Evolutionary conservation across 2,113 vertebrate species (phyloP).

Genomic region (Cryptomyrus ogoouensis): DNA sequence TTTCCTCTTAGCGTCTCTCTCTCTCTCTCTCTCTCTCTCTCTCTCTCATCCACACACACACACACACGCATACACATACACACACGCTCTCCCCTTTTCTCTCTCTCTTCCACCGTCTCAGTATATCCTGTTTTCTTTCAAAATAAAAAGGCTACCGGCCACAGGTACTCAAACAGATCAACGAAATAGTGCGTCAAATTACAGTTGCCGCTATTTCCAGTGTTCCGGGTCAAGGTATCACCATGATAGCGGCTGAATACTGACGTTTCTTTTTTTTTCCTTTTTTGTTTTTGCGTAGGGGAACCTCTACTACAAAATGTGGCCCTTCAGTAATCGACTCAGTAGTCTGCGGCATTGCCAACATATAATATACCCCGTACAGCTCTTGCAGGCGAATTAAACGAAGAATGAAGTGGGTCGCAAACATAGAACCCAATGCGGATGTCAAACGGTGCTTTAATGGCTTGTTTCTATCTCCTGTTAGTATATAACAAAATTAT

Average conservation of each 20-base stretch:
- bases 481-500: neutral
- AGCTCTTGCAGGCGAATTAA: neutral
- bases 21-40: neutral
- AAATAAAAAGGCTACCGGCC: constrained; percentile 4
- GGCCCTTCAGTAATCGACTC: neutral
- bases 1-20: neutral
- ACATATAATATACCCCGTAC: neutral
- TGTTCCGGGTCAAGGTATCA: constrained; percentile 7
- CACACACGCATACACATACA: neutral
- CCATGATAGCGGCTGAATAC: neutral
- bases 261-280: neutral
- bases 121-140: neutral
- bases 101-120: neutral
- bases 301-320: neutral
- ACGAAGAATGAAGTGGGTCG: neutral
- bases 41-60: neutral
- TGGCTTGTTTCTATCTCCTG: neutral
- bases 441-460: neutral
- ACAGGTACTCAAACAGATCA: constrained; percentile 18
- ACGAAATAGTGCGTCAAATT: constrained; percentile 20
- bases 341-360: neutral
- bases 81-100: neutral
- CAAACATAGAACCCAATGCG: neutral
- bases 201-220: neutral
- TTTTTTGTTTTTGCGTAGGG: neutral